Percentiles rank a stretch among this genome's conserved stretches.
phyloP scores from a whole-genome alignment of 92 coral and sea anemone species.

The Phymanthus crucifer region DNA sequence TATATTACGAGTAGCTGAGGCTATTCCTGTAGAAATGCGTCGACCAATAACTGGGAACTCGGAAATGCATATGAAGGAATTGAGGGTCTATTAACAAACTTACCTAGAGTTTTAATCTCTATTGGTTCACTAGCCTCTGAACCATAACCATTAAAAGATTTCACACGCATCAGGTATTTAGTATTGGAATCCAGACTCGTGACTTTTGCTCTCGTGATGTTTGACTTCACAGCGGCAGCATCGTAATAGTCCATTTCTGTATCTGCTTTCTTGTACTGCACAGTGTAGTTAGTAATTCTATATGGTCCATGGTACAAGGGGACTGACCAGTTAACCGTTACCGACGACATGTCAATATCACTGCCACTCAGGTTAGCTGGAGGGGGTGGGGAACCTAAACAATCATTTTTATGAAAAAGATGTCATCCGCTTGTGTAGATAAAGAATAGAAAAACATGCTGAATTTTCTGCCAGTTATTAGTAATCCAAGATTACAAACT shows the following conservation, averaged over 20 bases:
- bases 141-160: constrained; percentile 18
- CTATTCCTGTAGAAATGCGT: too few species aligned
- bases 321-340: constrained; percentile 4
- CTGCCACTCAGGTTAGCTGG: constrained; percentile 4
- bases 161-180: constrained; percentile 17
- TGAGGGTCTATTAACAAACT: neutral
- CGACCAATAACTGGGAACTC: too few species aligned
- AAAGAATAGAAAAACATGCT: too few species aligned
- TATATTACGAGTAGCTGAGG: too few species aligned
- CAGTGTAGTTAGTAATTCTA: constrained; percentile 26
- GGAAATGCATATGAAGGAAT: too few species aligned
- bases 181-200: constrained; percentile 7
- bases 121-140: constrained; percentile 4
- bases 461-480: too few species aligned
- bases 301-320: constrained; percentile 18
- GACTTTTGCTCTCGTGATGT: neutral
- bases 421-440: too few species aligned
- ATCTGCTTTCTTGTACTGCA: constrained; percentile 22
- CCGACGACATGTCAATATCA: neutral
- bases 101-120: neutral
- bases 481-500: too few species aligned
- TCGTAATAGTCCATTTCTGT: constrained; percentile 17
- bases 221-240: constrained; percentile 5
- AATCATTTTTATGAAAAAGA: neutral
- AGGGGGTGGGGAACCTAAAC: neutral